Evolutionary conservation across 2,888 invertebrate species (phyloP), one percentile per base, ranked within the genome.

Genomic region (Minunthozetes semirufus): DNA sequence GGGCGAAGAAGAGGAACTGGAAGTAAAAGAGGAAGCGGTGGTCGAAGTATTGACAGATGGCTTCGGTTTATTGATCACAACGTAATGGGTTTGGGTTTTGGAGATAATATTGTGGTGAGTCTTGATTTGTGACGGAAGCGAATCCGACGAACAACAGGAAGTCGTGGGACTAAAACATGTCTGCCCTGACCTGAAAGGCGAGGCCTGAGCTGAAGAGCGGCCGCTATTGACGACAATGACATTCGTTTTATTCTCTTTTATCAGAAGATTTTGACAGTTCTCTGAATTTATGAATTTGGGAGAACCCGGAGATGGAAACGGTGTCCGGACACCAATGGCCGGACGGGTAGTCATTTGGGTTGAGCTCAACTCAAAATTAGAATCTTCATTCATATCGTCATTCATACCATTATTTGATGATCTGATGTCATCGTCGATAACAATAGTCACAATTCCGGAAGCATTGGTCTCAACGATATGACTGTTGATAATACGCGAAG

Each of bases 401-500:
- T 29, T 17, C 6, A 5, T 29, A 25, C 38, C 19, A n/a, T 19
- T n/a, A 2, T 19, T n/a, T 66, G 61, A 15, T 33, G 13, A 1
- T n/a, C 17, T 9, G n/a, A 22, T 19, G 66, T 66, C 66, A 19
- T 66, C 66, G 15, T 66, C 66, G 33, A 66, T 66, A 38, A 66
- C 66, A 17, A 66, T 66, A 19, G 66, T 66, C 19, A 66, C 66
- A 11, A 66, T 38, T 38, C 66, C 66, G 8, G 42, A 66, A 17
- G n/a, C 11, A 42, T 66, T 66, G 33, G 66, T 66, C 38, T 66
- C 42, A 33, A 66, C 42, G 33, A 66, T 66, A 38, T 19, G 66
- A 38, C 38, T 66, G 29, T 38, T 61, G 8, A 29, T n/a, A 3
- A 15, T 11, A 8, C 11, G 15, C 4, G 1, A 4, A 27, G 27